Base-by-base conservation (phyloP, 2,888 invertebrate genomes). In the Anticlea derivata region DNA sequence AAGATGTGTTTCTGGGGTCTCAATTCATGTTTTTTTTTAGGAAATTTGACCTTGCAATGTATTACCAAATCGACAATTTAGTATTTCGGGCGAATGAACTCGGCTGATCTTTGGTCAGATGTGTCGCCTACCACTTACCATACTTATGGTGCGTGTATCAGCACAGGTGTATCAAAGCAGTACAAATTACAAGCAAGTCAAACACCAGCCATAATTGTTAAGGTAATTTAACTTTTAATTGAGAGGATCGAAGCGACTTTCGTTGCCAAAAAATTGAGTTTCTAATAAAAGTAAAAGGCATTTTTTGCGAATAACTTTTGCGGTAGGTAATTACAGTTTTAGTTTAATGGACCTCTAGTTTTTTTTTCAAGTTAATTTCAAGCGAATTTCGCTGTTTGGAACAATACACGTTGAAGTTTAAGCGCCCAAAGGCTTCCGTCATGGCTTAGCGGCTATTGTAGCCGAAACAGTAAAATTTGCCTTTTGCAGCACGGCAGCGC, bases 221-320 rank as follows among this genome's bases (percentile, higher is more conserved):
- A 44, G 58, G 49, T 60, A 57, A 60, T 60, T 46, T 47, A 43
- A 34, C 26, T 26, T 43, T 45, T 47, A 44, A 52, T 50, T 50
- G 48, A 47, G 27, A 47, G 31, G 34, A 55, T 55, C 46, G 22
- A 27, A 44, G 37, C 31, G 24, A 52, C 61, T 61, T 61, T 61
- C 59, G 39, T 48, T 22, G 38, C 43, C 49, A 50, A 55, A 52
- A n/a, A 50, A 50, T 34, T 23, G 26, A 48, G 47, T 59, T 52
- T 57, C 57, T 57, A 56, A 51, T 52, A 60, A 47, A 61, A 59
- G 54, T 58, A 58, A 56, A 50, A 55, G 59, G 40, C 13, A 22
- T 17, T 26, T 51, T 40, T 38, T 46, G 24, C 37, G 13, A 22
- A 35, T 12, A 46, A 30, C 23, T 24, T 26, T 26, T 17, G 47